These are phyloP conservation scores for Pangasianodon hypophthalmus DNA, from an alignment of 2,113 vertebrate genomes.

Conservation along the genomic window DNA sequence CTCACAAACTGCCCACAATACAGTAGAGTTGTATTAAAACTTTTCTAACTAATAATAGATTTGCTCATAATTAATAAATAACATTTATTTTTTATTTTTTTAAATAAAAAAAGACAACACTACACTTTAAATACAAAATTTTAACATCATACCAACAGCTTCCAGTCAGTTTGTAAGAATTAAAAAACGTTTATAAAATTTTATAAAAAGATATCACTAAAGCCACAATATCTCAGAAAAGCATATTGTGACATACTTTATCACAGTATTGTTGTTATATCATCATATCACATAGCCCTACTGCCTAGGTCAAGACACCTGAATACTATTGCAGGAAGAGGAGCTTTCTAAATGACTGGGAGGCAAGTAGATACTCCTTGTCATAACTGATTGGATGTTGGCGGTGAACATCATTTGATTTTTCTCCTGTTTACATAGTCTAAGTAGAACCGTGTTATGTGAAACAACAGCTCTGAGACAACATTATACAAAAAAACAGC, in stretches of 20 bases:
- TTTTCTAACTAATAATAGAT: neutral
- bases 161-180: neutral
- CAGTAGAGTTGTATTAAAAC: neutral
- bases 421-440: neutral
- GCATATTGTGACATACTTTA: neutral
- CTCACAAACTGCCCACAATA: too few species aligned
- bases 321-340: neutral
- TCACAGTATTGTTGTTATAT: neutral
- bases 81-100: too few species aligned
- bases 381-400: neutral
- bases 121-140: neutral
- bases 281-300: neutral
- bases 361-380: neutral
- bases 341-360: neutral
- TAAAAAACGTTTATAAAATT: neutral
- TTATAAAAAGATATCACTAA: too few species aligned
- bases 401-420: neutral
- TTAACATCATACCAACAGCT: neutral
- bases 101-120: too few species aligned
- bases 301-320: neutral
- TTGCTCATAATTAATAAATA: neutral
- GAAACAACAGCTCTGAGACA: neutral
- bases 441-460: neutral
- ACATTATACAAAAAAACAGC: neutral
- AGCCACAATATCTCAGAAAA: neutral